Percentiles rank a stretch among this genome's conserved stretches.
These are phyloP conservation scores for Samia ricini DNA, from an alignment of 1,140 invertebrate species.

Conservation along the genomic window DNA sequence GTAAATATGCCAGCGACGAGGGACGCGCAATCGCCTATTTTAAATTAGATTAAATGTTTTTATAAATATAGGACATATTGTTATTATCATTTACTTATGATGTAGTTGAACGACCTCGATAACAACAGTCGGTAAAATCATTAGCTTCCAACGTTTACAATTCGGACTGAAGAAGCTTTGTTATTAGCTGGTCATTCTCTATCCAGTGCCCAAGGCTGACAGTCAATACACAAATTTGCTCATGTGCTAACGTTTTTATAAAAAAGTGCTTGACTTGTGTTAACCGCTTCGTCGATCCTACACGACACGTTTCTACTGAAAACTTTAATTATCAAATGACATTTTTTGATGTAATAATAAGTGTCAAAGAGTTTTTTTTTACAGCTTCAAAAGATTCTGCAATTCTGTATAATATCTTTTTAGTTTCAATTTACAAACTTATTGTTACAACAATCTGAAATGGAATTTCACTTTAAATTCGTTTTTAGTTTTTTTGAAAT, in stretches of 20 bases:
- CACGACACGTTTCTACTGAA: too few species aligned
- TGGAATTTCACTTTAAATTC: background rate
- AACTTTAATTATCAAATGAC: too few species aligned
- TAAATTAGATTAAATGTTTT: background rate
- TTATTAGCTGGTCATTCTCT: background rate
- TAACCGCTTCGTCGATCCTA: too few species aligned
- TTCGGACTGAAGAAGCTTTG: background rate
- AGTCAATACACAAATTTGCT: background rate
- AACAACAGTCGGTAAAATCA: background rate
- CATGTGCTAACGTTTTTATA: background rate
- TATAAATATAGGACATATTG: background rate
- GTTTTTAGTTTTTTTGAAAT: background rate
- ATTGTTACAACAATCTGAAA: background rate
- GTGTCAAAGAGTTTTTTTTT: too few species aligned
- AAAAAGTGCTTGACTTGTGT: too few species aligned
- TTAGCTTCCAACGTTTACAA: background rate
- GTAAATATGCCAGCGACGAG: background rate
- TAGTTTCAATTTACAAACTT: too few species aligned
- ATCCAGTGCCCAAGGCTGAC: background rate
- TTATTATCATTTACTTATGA: background rate
- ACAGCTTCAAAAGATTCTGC: too few species aligned
- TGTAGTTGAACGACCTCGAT: background rate
- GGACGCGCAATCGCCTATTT: background rate
- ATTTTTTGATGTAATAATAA: too few species aligned
- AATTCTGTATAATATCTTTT: too few species aligned